phyloP scores from a whole-genome alignment of 1,140 invertebrate genomes.

The Drosophila bipectinata region DNA sequence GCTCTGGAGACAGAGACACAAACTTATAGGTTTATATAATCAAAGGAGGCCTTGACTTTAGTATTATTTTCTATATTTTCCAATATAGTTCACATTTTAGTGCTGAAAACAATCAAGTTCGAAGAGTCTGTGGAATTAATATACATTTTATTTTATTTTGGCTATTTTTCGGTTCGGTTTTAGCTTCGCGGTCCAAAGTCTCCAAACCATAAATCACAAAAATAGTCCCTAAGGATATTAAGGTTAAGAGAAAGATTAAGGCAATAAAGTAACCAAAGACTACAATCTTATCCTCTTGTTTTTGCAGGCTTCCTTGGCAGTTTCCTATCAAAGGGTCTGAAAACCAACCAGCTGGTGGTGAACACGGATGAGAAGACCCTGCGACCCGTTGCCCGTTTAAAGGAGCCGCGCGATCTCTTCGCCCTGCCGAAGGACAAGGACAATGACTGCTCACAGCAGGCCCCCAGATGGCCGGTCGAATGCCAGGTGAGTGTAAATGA shows the following conservation, averaged over 20 bases:
- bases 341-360: constrained; percentile 88
- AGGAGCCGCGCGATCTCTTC: constrained; percentile 88
- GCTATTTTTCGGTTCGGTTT: not conserved
- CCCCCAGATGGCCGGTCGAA: constrained; percentile 93
- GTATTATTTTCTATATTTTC: not conserved
- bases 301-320: constrained; percentile 78
- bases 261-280: not conserved
- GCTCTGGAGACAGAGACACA: too few species aligned
- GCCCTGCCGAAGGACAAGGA: constrained; percentile 88
- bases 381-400: constrained; percentile 86
- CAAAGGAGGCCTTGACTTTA: constrained; percentile 10
- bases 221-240: too few species aligned
- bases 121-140: not conserved
- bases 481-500: constrained; percentile 90
- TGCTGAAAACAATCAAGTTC: not conserved
- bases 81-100: constrained; percentile 10
- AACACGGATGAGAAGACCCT: constrained; percentile 87
- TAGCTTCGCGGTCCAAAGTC: not conserved
- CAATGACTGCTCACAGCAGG: constrained; percentile 88
- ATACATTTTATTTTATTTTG: constrained; percentile 2
- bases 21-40: constrained; percentile 1
- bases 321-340: constrained; percentile 84
- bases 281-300: not conserved
- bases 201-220: too few species aligned
- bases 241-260: not conserved